Evolutionary conservation across 2,113 vertebrate species (phyloP), one percentile per base, ranked within the genome.

Genomic region (Phaethornis superciliosus): DNA sequence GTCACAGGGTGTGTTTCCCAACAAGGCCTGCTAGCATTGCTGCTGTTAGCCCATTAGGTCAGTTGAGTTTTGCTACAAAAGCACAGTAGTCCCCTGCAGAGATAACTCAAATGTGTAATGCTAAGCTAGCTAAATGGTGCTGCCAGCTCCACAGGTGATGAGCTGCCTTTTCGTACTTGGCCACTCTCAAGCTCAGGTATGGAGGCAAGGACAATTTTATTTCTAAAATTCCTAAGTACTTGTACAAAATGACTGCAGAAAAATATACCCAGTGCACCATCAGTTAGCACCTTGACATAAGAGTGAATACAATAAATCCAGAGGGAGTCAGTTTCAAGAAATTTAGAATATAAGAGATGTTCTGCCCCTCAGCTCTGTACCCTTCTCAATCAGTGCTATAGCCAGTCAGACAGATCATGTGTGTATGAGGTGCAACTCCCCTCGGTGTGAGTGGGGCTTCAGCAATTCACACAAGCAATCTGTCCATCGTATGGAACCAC

Each of bases 121-220:
- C 79, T 88, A 74, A 65, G 17, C 60, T 95, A 84, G 24, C 64
- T 77, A 62, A 81, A 81, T 26, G 24, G 23, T 59, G 69, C 35
- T 90, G 56, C 68, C 68, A 84, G 56, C 49, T 91, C 64, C 7
- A 15, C 22, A 75, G 69, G 75, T 32, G 59, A 72, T 59, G 30
- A 85, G 12, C 27, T 83, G 65, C 62, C 69, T 95, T 95, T 95
- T 83, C 47, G 64, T 91, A 49, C 69, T 88, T 69, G 76, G 54
- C 58, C n/a, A 47, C 54, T 81, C 69, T 88, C 51, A 81, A 23
- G 28, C 40, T 76, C 28, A 28, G 44, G 44, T 90, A 32, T 19
- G 21, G 59, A 82, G 42, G 32, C 19, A 85, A 40, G 22, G 49
- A 56, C 23, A 10, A 56, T 75, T 78, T 83, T 37, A 87, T 83